A percentile compares a stretch with the other conserved stretches of the same genome.
These are phyloP conservation scores for Catocala fraxini DNA, from an alignment of 2,888 invertebrate genomes.

Conservation along the genomic window DNA sequence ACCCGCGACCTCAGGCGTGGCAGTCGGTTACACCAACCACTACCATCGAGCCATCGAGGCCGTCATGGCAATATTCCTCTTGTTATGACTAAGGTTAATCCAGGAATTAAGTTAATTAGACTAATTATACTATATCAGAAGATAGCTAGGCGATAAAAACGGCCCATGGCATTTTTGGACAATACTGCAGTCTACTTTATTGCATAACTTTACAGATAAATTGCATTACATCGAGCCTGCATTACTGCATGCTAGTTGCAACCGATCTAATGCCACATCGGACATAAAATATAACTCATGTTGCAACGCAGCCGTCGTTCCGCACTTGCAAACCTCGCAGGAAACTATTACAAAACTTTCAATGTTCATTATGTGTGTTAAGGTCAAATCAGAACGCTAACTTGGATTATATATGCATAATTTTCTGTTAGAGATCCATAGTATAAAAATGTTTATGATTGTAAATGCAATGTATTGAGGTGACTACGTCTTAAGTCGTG, in stretches of 20 bases:
- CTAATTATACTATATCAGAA: too few relatives aligned
- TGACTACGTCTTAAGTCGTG: too few relatives aligned
- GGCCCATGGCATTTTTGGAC: too few relatives aligned
- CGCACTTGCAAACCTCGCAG: conserved; percentile 48
- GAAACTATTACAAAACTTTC: conserved; percentile 50
- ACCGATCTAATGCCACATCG: conserved; percentile 17
- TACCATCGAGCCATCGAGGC: too few relatives aligned
- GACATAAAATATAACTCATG: conserved; percentile 28
- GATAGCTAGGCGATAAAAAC: too few relatives aligned
- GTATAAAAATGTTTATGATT: background rate
- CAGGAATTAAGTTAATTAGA: too few relatives aligned
- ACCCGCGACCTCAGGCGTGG: too few relatives aligned
- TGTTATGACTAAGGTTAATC: too few relatives aligned
- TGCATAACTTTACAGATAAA: background rate
- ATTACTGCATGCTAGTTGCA: conserved; percentile 9
- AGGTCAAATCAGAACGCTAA: conserved; percentile 35
- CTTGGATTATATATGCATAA: conserved; percentile 2
- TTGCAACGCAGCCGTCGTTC: conserved; percentile 46
- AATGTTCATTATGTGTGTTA: conserved; percentile 39
- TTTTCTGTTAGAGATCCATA: conserved; percentile 15
- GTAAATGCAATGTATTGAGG: background rate
- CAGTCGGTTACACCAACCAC: too few relatives aligned
- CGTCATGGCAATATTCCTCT: too few relatives aligned
- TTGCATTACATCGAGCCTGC: conserved; percentile 5
- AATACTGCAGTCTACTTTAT: background rate